A percentile compares a stretch with the other conserved stretches of the same genome.
These are phyloP conservation scores for Platycheirus rosarum DNA, from an alignment of 2,888 invertebrate genomes.

Conservation along the genomic window DNA sequence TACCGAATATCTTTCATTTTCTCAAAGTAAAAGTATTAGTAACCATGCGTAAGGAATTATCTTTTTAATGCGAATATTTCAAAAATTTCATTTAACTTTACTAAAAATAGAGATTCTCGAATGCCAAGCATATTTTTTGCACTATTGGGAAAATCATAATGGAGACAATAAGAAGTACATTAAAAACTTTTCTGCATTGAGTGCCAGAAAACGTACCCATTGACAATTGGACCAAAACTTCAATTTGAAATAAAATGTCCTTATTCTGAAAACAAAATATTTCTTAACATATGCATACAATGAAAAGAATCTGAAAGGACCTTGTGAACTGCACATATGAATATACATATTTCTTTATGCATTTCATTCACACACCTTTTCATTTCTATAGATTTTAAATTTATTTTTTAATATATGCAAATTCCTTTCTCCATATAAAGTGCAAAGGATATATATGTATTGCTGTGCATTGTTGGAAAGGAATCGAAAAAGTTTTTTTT, in stretches of 20 bases:
- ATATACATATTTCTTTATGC: background rate
- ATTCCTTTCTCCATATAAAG: conserved; percentile 23
- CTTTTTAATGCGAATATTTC: no score
- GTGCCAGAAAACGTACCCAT: background rate
- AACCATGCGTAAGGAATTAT: no score
- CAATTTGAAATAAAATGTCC: background rate
- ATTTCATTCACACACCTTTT: no score
- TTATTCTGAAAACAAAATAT: background rate
- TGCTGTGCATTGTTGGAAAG: conserved; percentile 40
- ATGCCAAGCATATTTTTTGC: no score
- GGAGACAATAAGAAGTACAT: background rate
- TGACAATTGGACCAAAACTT: background rate
- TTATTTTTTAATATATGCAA: conserved; percentile 41
- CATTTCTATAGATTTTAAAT: no score
- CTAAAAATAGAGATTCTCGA: no score
- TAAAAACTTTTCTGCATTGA: background rate
- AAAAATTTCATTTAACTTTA: no score
- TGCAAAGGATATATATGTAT: conserved; percentile 8
- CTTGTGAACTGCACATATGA: background rate
- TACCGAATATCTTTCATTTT: no score
- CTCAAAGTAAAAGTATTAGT: no score
- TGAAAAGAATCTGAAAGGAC: no score
- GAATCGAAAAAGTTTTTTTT: conserved; percentile 42
- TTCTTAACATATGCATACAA: no score
- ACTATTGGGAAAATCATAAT: no score